Percentiles rank a stretch among this genome's conserved stretches.
Evolutionary conservation across 1,140 invertebrate species (phyloP).

Genomic region (Drosophila albomicans): DNA sequence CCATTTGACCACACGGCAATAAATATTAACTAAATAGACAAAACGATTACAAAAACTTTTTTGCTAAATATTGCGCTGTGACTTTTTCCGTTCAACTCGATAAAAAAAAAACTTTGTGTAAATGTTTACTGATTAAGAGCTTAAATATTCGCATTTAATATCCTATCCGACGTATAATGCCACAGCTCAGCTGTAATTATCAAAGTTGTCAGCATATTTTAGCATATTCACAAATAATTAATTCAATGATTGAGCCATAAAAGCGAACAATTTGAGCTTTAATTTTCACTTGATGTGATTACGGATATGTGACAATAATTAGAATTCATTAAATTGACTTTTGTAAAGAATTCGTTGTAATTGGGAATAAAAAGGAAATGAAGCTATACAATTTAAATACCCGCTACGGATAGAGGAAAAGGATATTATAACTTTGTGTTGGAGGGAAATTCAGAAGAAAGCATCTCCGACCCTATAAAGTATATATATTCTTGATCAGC

Average conservation of each 20-base stretch:
- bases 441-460: no score
- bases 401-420: no score
- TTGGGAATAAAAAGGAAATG: no score
- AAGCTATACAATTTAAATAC: no score
- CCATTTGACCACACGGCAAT: not conserved
- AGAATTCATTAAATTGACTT: no score
- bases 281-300: not conserved
- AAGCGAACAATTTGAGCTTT: not conserved
- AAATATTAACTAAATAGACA: slow-evolving; percentile 32
- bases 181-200: not conserved
- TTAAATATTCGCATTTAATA: not conserved
- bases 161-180: not conserved
- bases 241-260: not conserved
- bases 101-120: not conserved
- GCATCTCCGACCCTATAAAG: no score
- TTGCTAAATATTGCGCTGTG: slow-evolving; percentile 50
- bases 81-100: not conserved
- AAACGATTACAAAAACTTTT: slow-evolving; percentile 55
- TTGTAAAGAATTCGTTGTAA: no score
- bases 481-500: no score
- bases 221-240: not conserved
- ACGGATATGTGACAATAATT: no score
- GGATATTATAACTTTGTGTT: no score
- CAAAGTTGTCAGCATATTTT: not conserved
- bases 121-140: slow-evolving; percentile 4